Evolutionary conservation across 2,113 vertebrate species (phyloP).

Genomic region (Leuciscus idus): DNA sequence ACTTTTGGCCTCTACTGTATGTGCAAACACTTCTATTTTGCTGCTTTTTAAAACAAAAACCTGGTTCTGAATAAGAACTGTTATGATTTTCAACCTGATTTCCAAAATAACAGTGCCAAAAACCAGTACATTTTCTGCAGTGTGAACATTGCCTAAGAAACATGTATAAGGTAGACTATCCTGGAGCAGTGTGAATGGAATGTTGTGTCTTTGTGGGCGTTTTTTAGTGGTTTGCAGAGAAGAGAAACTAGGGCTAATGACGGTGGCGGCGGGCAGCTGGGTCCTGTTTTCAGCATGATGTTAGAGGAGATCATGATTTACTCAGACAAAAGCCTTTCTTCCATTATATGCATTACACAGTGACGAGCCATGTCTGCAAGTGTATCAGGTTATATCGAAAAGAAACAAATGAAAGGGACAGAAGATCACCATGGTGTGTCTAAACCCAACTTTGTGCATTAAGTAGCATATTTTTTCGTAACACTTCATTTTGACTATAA

Average conservation of each 20-base stretch:
- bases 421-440: constrained; percentile 16
- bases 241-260: background rate
- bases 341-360: constrained; percentile 19
- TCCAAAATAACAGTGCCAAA: background rate
- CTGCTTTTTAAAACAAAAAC: background rate
- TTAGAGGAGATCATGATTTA: constrained; percentile 5
- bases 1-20: too few species aligned
- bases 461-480: background rate
- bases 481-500: too few species aligned
- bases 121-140: background rate
- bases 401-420: background rate
- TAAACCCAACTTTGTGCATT: background rate
- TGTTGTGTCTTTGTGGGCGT: background rate
- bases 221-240: background rate
- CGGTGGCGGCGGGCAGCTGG: background rate
- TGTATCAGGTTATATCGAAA: constrained; percentile 8
- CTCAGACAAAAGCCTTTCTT: background rate
- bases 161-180: background rate
- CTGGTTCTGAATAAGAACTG: background rate
- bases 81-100: background rate
- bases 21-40: too few species aligned
- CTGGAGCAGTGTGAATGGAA: background rate
- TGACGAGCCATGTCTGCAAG: background rate
- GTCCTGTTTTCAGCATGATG: constrained; percentile 20
- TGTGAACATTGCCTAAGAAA: constrained; percentile 2